These are phyloP conservation scores for Trachelus tabidus DNA, from an alignment of 2,888 invertebrate species.

Conservation along the genomic window DNA sequence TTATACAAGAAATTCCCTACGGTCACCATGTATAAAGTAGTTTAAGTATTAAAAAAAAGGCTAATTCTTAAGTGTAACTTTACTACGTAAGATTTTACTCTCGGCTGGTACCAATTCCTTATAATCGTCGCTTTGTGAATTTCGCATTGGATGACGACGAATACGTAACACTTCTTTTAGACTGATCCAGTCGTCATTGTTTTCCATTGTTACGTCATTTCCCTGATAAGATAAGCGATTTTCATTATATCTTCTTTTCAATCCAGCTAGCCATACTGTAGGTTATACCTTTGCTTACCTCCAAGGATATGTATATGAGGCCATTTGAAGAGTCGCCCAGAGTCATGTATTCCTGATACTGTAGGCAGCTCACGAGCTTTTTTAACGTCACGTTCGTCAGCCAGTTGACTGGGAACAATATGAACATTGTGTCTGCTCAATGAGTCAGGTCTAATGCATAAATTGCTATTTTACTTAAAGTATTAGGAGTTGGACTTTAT, in stretches of 20 bases:
- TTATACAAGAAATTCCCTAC: neutral
- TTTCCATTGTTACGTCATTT: conserved; percentile 24
- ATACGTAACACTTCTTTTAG: conserved; percentile 22
- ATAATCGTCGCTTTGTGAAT: neutral
- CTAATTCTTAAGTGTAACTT: neutral
- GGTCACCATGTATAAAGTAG: neutral
- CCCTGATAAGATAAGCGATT: conserved; percentile 25
- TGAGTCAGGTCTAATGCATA: conserved; percentile 13
- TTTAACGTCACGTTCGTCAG: conserved; percentile 38
- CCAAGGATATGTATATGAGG: conserved; percentile 32
- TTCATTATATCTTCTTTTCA: neutral
- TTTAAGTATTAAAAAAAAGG: neutral
- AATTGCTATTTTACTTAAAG: neutral
- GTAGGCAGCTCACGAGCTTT: conserved; percentile 39
- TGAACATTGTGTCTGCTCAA: conserved; percentile 7
- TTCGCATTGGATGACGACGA: neutral
- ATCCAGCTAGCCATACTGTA: neutral
- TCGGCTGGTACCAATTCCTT: neutral
- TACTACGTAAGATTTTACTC: neutral
- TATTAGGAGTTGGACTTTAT: neutral
- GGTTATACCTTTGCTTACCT: conserved; percentile 27
- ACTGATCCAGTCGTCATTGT: conserved; percentile 22
- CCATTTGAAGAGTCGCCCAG: conserved; percentile 36
- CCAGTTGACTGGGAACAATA: conserved; percentile 44
- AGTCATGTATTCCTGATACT: conserved; percentile 46